Evolutionary conservation across 2,888 invertebrate species (phyloP), one percentile per base, ranked within the genome.

Genomic region (Hartigia nigra): DNA sequence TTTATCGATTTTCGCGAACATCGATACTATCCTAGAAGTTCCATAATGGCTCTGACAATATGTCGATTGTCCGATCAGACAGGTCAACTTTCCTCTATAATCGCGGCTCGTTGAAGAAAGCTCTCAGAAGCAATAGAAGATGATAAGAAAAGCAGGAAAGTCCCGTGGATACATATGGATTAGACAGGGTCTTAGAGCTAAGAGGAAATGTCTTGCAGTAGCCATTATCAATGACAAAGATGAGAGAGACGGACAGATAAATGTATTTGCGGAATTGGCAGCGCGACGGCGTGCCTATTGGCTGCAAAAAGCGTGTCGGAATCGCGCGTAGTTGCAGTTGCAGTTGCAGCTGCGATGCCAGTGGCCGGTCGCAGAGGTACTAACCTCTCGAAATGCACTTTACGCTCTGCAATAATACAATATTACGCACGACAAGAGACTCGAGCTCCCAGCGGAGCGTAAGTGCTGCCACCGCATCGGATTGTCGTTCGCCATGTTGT

Each of bases 371-470:
- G 23, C 23, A 2, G 55, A 23, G 55, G 55, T 23, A 55, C 55
- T 9, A 23, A 55, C 55, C 55, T 55, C 55, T 55, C 55, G 55
- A 55, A 55, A 9, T 55, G 55, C 55, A 55, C 55, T 55, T 55
- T 79, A 32, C 12, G 77, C 37, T 78, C 77, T 69, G 81, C 75
- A 78, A 79, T 82, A 81, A 79, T 79, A 79, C 75, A 77, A 69
- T 78, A 78, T 75, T 75, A 75, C 31, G 31, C 9, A 23, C 55
- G 55, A 55, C 55, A 55, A 55, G 55, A 55, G 55, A 55, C 55
- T 55, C 23, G 23, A 23, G 23, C 23, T 23, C 55, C 55, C 55
- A 23, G 55, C 55, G 55, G 55, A 55, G 55, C 55, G 55, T 23
- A 55, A 55, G 55, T 55, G 55, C 55, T 55, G 55, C 55, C 55